These are phyloP conservation scores for Harpagifer antarcticus DNA, from an alignment of 2,797 vertebrate species.

Conservation along the genomic window DNA sequence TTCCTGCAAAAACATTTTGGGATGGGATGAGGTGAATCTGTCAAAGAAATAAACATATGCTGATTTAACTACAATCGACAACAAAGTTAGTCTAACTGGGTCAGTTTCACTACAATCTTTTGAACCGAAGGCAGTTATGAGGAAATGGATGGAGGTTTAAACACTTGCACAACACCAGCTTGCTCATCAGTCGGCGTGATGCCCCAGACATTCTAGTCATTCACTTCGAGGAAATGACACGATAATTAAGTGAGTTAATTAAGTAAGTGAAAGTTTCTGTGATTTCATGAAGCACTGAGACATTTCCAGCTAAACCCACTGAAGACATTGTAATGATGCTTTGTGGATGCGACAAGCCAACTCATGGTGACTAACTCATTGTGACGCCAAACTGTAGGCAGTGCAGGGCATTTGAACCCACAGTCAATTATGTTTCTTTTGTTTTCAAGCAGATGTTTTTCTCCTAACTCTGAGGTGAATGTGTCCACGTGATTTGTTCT, in stretches of 20 bases:
- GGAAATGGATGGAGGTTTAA: not conserved
- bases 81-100: not conserved
- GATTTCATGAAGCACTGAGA: too few relatives aligned
- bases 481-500: conserved; percentile 52
- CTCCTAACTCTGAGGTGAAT: conserved; percentile 20
- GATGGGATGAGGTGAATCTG: too few relatives aligned
- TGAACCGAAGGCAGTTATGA: not conserved
- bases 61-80: not conserved
- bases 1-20: too few relatives aligned
- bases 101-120: not conserved
- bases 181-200: not conserved
- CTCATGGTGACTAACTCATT: conserved; percentile 47
- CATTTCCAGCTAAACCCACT: too few relatives aligned
- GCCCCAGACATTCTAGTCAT: conserved; percentile 14
- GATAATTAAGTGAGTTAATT: too few relatives aligned
- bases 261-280: conserved; percentile 29
- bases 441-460: conserved; percentile 53
- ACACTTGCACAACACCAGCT: conserved; percentile 22
- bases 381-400: conserved; percentile 19
- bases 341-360: not conserved
- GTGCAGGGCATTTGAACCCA: conserved; percentile 32
- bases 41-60: not conserved
- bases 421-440: conserved; percentile 3
- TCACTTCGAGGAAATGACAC: conserved; percentile 45
- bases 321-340: too few relatives aligned